These are phyloP conservation scores for Hiodon tergisus DNA, from an alignment of 2,113 vertebrate species.

Conservation along the genomic window DNA sequence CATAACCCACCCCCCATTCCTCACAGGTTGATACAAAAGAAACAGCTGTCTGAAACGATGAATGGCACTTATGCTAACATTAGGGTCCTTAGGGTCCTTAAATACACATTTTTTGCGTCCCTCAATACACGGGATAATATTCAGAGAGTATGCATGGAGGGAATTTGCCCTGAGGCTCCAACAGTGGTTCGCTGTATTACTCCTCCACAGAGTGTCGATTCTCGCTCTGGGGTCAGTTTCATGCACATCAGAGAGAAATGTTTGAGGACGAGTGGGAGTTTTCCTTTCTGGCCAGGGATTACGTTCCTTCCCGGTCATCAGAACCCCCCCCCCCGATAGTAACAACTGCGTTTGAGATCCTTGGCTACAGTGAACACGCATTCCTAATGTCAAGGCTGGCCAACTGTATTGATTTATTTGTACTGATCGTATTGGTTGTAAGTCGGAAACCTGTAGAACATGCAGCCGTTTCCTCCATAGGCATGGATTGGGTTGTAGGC, in stretches of 20 bases:
- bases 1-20: too few species aligned
- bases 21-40: too few species aligned
- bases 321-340: neutral
- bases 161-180: neutral
- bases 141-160: neutral
- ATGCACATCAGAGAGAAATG: neutral
- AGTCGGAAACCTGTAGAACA: too few species aligned
- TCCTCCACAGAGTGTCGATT: neutral
- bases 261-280: conserved; percentile 2
- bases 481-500: too few species aligned
- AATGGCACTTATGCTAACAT: too few species aligned
- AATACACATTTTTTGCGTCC: too few species aligned
- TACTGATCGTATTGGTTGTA: too few species aligned
- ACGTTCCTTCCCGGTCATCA: neutral
- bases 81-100: too few species aligned
- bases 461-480: too few species aligned
- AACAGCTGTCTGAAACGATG: too few species aligned
- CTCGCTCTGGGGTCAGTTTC: neutral
- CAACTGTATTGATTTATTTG: too few species aligned
- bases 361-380: too few species aligned
- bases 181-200: neutral
- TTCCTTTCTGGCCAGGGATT: conserved; percentile 12
- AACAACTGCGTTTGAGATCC: neutral
- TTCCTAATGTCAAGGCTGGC: neutral
- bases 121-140: neutral